Percentiles rank a stretch among this genome's conserved stretches.
phyloP scores from a whole-genome alignment of 2,797 vertebrate genomes.

The Neostethus bicornis region DNA sequence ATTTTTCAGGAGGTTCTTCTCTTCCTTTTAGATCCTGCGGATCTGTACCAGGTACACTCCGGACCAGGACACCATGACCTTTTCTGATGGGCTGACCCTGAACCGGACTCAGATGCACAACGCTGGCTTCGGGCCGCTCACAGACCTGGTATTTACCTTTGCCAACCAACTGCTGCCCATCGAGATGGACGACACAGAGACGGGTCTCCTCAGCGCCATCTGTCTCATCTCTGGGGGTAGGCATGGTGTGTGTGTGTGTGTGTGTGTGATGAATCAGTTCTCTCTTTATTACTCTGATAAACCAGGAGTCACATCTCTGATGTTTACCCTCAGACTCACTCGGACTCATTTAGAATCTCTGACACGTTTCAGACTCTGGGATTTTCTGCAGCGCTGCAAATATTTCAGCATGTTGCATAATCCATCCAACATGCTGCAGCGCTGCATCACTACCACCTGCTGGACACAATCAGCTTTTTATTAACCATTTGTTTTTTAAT shows the following conservation, averaged over 20 bases:
- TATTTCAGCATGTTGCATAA: slow-evolving; percentile 74
- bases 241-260: too few species aligned
- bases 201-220: slow-evolving; percentile 90
- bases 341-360: too few species aligned
- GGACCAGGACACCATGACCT: slow-evolving; percentile 94
- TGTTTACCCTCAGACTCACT: too few species aligned
- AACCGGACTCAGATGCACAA: slow-evolving; percentile 96
- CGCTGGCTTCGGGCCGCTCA: slow-evolving; percentile 91
- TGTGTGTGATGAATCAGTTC: too few species aligned
- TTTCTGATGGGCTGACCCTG: slow-evolving; percentile 89
- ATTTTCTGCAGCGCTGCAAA: slow-evolving; percentile 29
- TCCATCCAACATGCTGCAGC: too few species aligned
- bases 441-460: too few species aligned
- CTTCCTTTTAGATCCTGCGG: slow-evolving; percentile 83
- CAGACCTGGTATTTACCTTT: slow-evolving; percentile 91
- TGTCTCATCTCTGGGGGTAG: too few species aligned
- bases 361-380: too few species aligned
- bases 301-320: too few species aligned
- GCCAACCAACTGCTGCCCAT: slow-evolving; percentile 90
- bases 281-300: too few species aligned
- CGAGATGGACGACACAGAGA: slow-evolving; percentile 94
- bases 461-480: too few species aligned
- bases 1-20: slow-evolving; percentile 12
- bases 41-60: slow-evolving; percentile 93
- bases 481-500: too few species aligned